Base-by-base conservation (phyloP, 30 jellyfish, hydroid and myxozoan species). In the Aurelia coerulea region DNA sequence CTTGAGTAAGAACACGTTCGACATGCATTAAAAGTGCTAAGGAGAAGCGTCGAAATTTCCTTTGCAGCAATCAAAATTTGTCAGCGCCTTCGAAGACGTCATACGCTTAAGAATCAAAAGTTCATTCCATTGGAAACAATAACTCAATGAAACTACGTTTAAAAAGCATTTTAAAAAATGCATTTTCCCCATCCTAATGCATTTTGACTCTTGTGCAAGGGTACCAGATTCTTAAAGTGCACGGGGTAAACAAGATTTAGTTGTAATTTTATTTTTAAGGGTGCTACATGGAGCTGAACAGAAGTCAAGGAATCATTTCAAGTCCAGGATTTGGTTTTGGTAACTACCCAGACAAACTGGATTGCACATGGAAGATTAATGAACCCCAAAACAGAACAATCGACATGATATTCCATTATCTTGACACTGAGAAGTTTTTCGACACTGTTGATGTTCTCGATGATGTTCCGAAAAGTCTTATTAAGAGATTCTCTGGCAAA, bases 271-370 rank as follows among this genome's bases (percentile, higher is more conserved):
- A 37, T 14, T 60, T 73, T 83, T 5, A 39, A 94, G 99, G 97
- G 10, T 94, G 99, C 69, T 41, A 32, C 71, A 84, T 69, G 52
- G 89, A 60, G 37, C 56, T 94, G 56, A 88, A 85, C 76, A 74
- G 52, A 37, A 83, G 87, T 63, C 76, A 87, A n/a, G 96, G 96
- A 29, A 65, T 78, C 19, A 62, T 94, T 13, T 65, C 92, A 42
- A 88, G 97, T 78, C 99, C 99, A 2, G 97, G 97, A 53, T 94
- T 94, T 62, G 96, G 97, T 39, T 71, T 34, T 73, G 60, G 89
- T 32, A 79, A 65, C 14, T 94, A 94, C 64, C 97, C 99, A 1
- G 65, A 84, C 67, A 34, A 60, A 17, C 50, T 85, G 49, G 42
- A 46, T 14, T 94, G 99, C 83, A 65, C 76, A 23, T 94, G 99